Base-by-base conservation (phyloP, 2,888 invertebrate genomes). In the Agrotis exclamationis region DNA sequence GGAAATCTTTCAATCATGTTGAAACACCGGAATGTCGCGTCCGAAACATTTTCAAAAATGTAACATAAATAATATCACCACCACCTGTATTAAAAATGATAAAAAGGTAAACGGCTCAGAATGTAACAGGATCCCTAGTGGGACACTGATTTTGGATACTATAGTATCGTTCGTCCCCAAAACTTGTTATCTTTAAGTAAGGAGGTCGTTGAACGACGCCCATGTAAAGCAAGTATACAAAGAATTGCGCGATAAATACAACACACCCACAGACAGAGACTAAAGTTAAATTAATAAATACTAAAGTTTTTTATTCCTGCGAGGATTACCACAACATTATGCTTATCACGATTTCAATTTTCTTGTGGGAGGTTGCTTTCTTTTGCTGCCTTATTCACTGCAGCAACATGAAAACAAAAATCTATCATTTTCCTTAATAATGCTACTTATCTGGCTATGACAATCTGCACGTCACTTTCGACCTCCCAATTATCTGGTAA, bases 401-500 rank as follows among this genome's bases (percentile, higher is more conserved):
- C 33, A 18, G 11, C 9, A 72, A n/a, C n/a, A 54, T n/a, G 11
- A 48, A 53, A 48, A 9, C 6, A 4, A 4, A 28, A 28, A 18
- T 22, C 28, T 22, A 22, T 3, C 16, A 63, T 65, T 77, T 73
- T 48, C 53, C 39, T 59, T n/a, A 68, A 71, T 53, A 59, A 69
- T 24, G 24, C 24, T 57, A n/a, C 39, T 65, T 74, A 82, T 72
- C 74, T n/a, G 28, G n/a, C 44, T 39, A 64, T 73, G 14, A 39
- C n/a, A 71, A 72, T 76, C 69, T 50, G n/a, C n/a, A 24, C 83
- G 71, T 80, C 83, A 76, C 28, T 71, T 73, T 51, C 69, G 79
- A 79, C 80, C 85, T 83, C 74, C 64, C 70, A 83, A 83, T 70
- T 78, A 86, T 80, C 79, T 74, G 74, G 71, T 80, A 74, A 24